Evolutionary conservation across 2,888 invertebrate genomes (phyloP), one percentile per base, ranked within the genome.

Genomic region (Hesperia comma): DNA sequence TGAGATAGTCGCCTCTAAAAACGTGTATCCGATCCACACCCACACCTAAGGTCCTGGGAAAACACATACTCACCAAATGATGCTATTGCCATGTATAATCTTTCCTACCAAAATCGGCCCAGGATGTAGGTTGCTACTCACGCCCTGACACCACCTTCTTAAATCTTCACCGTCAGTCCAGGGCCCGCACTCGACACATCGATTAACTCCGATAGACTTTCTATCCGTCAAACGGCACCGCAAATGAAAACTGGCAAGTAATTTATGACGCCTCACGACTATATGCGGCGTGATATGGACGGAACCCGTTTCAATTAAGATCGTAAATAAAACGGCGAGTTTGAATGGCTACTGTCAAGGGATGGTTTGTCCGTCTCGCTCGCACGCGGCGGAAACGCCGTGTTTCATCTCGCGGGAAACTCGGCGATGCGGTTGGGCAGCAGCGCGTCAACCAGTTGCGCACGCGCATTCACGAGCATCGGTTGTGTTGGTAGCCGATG

Each of bases 371-470:
- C 46, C 21, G 41, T 84, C 84, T 76, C 76, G 75, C 49, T 85
- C 81, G 67, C 17, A 41, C 74, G 17, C 14, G 32, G 37, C 41
- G 5, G 49, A 68, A 71, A 69, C 41, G 10, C 66, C 70, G 82
- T 80, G 51, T 77, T 71, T 72, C 69, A 72, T 88, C 81, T 83
- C 86, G 61, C 43, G 77, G 79, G 75, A 71, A 73, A 74, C 75
- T 77, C 72, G 77, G 57, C 26, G 57, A 49, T 64, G 57, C 77
- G 86, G 84, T 85, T 82, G 84, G 85, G 77, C 79, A 82, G 79
- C 76, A 74, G 77, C 70, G 74, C 79, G 81, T 80, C 81, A 81
- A 75, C 82, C 86, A 91, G 92, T 92, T 86, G 90, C 87, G 87
- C 88, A 82, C 75, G 82, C 90, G 91, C 90, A 80, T 79, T 77